A percentile compares a stretch with the other conserved stretches of the same genome.
phyloP scores from a whole-genome alignment of 2,888 invertebrate genomes.

The Meteorus cinctellus region DNA sequence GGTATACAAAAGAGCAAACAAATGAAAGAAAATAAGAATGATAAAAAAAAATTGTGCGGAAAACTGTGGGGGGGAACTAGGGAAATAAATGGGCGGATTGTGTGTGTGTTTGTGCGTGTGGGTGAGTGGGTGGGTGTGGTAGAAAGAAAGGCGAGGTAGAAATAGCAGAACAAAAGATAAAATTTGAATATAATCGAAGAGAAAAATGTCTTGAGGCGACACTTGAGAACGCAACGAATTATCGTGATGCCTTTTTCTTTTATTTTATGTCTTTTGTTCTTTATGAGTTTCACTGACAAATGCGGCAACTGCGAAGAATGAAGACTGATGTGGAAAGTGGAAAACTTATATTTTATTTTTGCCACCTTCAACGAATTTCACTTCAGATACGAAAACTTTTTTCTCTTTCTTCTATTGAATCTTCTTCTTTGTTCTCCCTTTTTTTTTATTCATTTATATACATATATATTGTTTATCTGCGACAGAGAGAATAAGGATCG shows the following conservation, averaged over 20 bases:
- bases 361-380: background rate
- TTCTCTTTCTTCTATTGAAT: slow-evolving; percentile 1
- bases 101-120: background rate
- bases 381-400: slow-evolving; percentile 13
- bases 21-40: slow-evolving; percentile 19
- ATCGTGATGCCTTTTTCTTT: slow-evolving; percentile 25
- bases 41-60: slow-evolving; percentile 6
- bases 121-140: background rate
- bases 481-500: slow-evolving; percentile 30
- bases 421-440: background rate
- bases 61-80: background rate
- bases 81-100: slow-evolving; percentile 1
- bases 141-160: background rate
- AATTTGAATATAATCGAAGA: slow-evolving; percentile 36
- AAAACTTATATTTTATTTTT: slow-evolving; percentile 20
- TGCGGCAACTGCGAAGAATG: slow-evolving; percentile 9
- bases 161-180: slow-evolving; percentile 11
- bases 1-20: slow-evolving; percentile 41
- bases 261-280: slow-evolving; percentile 13
- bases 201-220: slow-evolving; percentile 31
- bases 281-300: slow-evolving; percentile 30
- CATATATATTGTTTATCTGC: background rate
- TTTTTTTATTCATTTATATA: background rate
- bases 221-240: slow-evolving; percentile 24
- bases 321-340: slow-evolving; percentile 20